Evolutionary conservation across 1,140 invertebrate genomes (phyloP), one percentile per base, ranked within the genome.

Genomic region (Diachasma alloeum): DNA sequence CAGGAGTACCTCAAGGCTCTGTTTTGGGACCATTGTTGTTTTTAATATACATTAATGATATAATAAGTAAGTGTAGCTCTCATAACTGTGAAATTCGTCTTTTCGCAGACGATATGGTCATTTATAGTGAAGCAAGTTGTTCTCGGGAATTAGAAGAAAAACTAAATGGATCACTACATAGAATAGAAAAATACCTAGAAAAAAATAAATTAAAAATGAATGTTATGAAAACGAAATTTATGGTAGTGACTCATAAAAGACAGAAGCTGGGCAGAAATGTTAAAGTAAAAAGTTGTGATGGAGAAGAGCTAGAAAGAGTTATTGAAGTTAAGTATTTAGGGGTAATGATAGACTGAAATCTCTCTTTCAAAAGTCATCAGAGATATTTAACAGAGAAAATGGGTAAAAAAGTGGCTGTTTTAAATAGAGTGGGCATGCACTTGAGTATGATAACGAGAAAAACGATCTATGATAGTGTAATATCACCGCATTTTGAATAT

Each of bases 81-180:
- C 2, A 31, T 6, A n/a, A 17, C 56, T 63, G 39, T 68, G 22
- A 26, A 3, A 26, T 69, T 26, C 72, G 73, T 69, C n/a, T 80
- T 19, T 80, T 80, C 69, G 72, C 76, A 4, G 74, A 80, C 26
- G 79, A 80, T 72, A 76, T 70, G 0, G 13, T 78, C 11, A 42
- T 80, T 11, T 78, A 70, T 63, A 24, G 31, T 1, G 22, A 4
- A 0, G 68, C 73, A n/a, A 15, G 75, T 44, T 44, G 74, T 67
- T 19, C 44, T 4, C 9, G 36, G 4, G 26, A 71, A 56, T 17
- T 71, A 13, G 66, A 76, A 56, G 24, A 5, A 70, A 70, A 31
- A 24, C 10, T 76, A 22, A 56, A 48, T 11, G 0, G 1, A n/a
- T 22, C 31, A 10, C 22, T 76, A 15, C 19, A 76, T 0, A 76